Conservation (phyloP, 2,888 invertebrate genomes). For the Rhabditoides inermis region DNA sequence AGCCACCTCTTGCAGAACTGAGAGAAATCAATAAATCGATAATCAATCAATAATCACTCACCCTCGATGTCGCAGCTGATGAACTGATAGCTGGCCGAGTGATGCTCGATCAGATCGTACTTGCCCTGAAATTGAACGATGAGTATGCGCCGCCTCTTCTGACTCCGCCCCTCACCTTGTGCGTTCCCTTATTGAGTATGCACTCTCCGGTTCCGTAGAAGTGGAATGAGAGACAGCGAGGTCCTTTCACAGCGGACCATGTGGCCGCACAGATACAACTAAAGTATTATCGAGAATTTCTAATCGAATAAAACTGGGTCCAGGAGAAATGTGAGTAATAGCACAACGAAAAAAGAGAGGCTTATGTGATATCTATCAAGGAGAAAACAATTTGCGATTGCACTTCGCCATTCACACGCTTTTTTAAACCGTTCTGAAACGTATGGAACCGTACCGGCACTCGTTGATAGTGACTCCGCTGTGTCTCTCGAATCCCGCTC, state of each 20-base stretch:
- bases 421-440: no score
- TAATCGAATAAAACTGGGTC: no score
- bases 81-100: conserved; percentile 37
- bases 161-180: not conserved
- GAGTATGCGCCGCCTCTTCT: not conserved
- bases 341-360: no score
- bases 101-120: conserved; percentile 42
- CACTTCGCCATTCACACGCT: no score
- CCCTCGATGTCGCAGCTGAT: conserved; percentile 40
- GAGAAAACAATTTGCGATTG: not conserved
- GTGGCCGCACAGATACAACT: conserved; percentile 33
- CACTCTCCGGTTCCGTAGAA: conserved; percentile 32
- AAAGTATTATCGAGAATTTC: not conserved
- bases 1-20: conserved; percentile 23
- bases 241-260: conserved; percentile 9
- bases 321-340: no score
- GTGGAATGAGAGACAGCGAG: conserved; percentile 31
- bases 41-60: conserved; percentile 14
- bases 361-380: no score
- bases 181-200: conserved; percentile 35
- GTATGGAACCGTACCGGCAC: no score
- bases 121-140: conserved; percentile 12
- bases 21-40: no score
- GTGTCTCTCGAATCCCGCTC: conserved; percentile 32
- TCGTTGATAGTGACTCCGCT: conserved; percentile 32